Evolutionary conservation across 2,113 vertebrate genomes (phyloP), one percentile per base, ranked within the genome.

Genomic region (Cynocephalus volans): DNA sequence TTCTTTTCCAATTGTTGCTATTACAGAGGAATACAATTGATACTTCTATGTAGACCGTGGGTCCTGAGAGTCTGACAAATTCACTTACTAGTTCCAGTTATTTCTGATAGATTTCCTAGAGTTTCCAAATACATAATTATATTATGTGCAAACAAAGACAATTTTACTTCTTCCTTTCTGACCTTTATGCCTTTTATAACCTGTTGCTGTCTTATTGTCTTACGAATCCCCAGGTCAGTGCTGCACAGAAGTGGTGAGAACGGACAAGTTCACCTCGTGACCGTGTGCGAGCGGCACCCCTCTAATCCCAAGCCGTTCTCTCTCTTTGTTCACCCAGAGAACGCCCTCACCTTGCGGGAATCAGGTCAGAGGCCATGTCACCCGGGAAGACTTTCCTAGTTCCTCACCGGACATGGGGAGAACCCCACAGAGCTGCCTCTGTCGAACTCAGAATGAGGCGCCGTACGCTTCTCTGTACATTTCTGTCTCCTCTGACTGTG

Each of bases 281-380:
- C 41, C 21, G 58, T 24, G 24, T 23, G 21, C 5, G 15, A 95
- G 41, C 70, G 62, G 33, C n/a, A n/a, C 52, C 69, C 33, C 33
- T 79, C 62, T 33, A 41, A 79, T 70, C 62, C 28, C 70, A 79
- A 50, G 62, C 41, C 33, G 26, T 95, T 67, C 11, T 80, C 76
- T 81, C 45, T 52, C 45, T 88, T 84, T 70, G 36, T 90, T 21
- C 41, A 60, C 77, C 65, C 84, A 54, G 45, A 93, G 85, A 79
- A 90, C 21, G 77, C 64, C 13, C 48, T 70, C 24, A 84, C 54
- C 45, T 84, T 79, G 54, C 13, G 79, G 70, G 52, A 83, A 79
- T 79, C 64, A 79, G 28, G 41, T 41, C 41, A 41, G 4, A 41
- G 28, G n/a, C 56, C 56, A 14, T 84, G 52, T 54, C 12, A 87